Evolutionary conservation across 2,113 vertebrate genomes (phyloP).

Genomic region (Etheostoma spectabile): DNA sequence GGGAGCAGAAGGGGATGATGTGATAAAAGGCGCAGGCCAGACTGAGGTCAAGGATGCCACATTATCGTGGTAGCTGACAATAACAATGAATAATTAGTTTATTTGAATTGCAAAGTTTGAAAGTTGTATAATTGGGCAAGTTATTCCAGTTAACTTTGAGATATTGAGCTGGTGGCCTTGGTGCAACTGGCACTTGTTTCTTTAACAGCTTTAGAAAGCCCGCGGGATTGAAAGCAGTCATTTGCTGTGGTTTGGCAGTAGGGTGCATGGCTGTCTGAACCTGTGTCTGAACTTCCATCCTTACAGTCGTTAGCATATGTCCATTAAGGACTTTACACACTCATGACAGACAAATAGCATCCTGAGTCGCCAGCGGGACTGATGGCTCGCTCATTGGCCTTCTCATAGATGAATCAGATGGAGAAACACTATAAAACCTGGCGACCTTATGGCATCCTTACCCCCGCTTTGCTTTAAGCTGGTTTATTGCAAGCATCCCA

Average conservation of each 20-base stretch:
- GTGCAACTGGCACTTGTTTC: constrained; percentile 17
- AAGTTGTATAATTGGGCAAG: constrained; percentile 22
- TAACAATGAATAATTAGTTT: constrained; percentile 18
- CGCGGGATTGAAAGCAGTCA: constrained; percentile 59
- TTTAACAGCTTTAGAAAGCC: constrained; percentile 54
- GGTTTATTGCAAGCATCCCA: constrained; percentile 43
- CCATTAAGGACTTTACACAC: constrained; percentile 58
- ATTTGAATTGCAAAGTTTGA: constrained; percentile 31
- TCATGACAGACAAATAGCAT: constrained; percentile 74
- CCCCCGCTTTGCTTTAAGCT: constrained; percentile 76
- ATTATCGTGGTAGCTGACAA: constrained; percentile 43
- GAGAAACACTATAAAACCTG: constrained; percentile 56
- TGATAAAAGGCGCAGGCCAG: constrained; percentile 35
- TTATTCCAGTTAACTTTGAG: constrained; percentile 45
- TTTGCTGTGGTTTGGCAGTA: constrained; percentile 45
- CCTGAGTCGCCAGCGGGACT: constrained; percentile 75
- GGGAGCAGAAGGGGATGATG: constrained; percentile 10
- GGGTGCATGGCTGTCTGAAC: constrained; percentile 34
- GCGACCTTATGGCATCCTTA: constrained; percentile 69
- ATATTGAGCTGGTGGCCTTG: constrained; percentile 31
- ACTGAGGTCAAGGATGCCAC: constrained; percentile 34
- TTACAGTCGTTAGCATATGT: constrained; percentile 58
- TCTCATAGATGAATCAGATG: constrained; percentile 52
- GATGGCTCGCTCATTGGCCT: constrained; percentile 65
- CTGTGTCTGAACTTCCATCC: constrained; percentile 52